Base-by-base conservation (phyloP, 1,140 invertebrate genomes). In the Apis dorsata region DNA sequence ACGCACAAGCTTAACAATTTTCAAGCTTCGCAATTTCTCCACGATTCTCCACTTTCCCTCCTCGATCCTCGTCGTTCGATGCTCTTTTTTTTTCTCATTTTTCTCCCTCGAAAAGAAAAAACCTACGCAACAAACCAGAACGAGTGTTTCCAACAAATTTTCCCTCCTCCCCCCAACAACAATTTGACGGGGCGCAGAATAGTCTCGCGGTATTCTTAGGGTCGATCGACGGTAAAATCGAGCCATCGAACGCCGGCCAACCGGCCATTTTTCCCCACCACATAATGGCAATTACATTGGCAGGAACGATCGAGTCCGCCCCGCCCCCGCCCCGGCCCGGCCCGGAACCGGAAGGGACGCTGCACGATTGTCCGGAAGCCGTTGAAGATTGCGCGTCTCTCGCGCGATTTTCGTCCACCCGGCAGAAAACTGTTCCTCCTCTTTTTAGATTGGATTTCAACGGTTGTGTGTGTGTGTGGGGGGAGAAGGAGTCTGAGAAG, bases 231-330 rank as follows among this genome's bases (percentile, higher is more conserved):
- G 59, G 49, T 80, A 73, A 80, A 80, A 80, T 80, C 78, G 69
- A 73, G 70, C 78, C 70, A 73, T 80, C 51, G 78, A 80, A 24
- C 49, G 17, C 59, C 70, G 70, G 69, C 28, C 70, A 63, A 28
- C 49, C 34, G 21, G 19, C 24, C 78, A 73, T 80, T 80, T 80
- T 80, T 80, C 78, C 59, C 70, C 44, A 59, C 78, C 78, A 73
- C 78, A 80, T 80, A 80, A 80, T 80, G 51, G 70, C 78, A 80
- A 80, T 80, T 80, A 80, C 71, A 80, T 80, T 60, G 69, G 44
- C 59, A 63, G 78, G 69, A 63, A 53, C 70, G 77, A 79, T 71
- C 77, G 77, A 79, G 77, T 49, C 17, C 62, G 34, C 21, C 62
- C 34, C 4, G 34, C 2, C 34, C 34, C 34, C 34, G 34, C 28